Conservation (phyloP, 2,797 vertebrate genomes). For the Presbytis comata region DNA sequence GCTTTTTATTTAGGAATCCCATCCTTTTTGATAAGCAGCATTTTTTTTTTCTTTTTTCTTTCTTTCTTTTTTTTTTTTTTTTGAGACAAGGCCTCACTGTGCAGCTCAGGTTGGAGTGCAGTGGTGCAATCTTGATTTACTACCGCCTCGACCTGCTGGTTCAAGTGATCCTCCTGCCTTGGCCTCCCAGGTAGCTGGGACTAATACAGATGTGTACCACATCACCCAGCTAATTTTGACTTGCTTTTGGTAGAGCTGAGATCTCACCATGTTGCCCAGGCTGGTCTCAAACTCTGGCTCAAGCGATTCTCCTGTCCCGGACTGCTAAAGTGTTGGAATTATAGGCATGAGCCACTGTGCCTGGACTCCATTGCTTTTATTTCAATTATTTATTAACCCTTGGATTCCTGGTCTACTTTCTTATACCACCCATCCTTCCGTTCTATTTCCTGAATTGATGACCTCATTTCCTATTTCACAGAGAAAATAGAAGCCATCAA, state of each 20-base stretch:
- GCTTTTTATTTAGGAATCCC: not conserved
- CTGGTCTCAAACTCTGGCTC: not conserved
- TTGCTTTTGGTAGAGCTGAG: not conserved
- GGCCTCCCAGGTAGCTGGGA: not conserved
- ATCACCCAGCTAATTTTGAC: not conserved
- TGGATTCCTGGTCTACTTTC: not conserved
- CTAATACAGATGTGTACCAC: not conserved
- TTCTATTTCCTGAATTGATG: not conserved
- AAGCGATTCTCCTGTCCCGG: not conserved
- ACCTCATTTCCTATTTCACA: constrained; percentile 17
- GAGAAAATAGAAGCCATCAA: not conserved
- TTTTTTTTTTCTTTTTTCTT: too few relatives aligned
- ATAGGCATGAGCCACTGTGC: not conserved
- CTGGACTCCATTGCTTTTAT: not conserved
- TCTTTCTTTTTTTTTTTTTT: not conserved
- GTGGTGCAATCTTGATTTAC: not conserved
- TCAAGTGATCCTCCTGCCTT: not conserved
- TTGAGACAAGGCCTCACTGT: not conserved
- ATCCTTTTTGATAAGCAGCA: not conserved
- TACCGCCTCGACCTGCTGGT: not conserved
- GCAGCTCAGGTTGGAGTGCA: not conserved
- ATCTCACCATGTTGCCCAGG: not conserved
- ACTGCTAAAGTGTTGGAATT: not conserved
- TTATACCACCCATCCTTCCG: not conserved
- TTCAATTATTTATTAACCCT: not conserved